Evolutionary conservation across 2,888 invertebrate species (phyloP), one percentile per base, ranked within the genome.

Genomic region (Caenorhabditis auriculariae): DNA sequence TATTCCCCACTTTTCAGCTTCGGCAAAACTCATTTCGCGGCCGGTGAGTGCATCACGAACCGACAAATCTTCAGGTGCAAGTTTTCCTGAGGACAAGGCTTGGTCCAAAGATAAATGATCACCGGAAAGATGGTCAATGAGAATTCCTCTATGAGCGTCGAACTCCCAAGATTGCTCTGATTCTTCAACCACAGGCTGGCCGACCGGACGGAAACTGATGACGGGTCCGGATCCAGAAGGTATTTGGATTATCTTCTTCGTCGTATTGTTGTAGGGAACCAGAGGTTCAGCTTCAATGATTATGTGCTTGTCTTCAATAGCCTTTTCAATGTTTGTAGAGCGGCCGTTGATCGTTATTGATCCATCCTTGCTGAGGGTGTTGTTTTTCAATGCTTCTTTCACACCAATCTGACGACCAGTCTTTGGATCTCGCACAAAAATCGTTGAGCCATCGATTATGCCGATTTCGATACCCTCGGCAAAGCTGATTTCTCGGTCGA

Each of bases 361-460:
- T 45, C 81, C 81, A 59, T 76, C 66, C 7, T 62, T 50, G 38
- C 73, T 74, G 64, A 82, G 71, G 23, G 77, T 87, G 53, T 92
- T 91, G 67, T 89, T 87, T 52, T 88, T 87, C 23, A 94, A 85
- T 0, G 94, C 95, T 83, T 93, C 89, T 59, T 88, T 88, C 45
- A 94, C 88, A n/a, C 87, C 88, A 9, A 94, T 79, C 2, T 87
- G 82, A 72, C 91, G 89, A 51, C 91, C 90, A 57, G 89, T 87
- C 77, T 89, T 88, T 0, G 90, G 89, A 84, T 95, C 93, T 78
- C 88, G 88, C 32, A 91, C 87, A 1, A 90, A 89, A 49, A 90
- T 84, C 50, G 89, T 88, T 68, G 88, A 87, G 3, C 88, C 87
- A 81, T 90, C 90, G 42, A 93, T 89, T 46, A 89, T 86, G 15